These are phyloP conservation scores for Lycaena phlaeas DNA, from an alignment of 2,888 invertebrate genomes.

Conservation along the genomic window DNA sequence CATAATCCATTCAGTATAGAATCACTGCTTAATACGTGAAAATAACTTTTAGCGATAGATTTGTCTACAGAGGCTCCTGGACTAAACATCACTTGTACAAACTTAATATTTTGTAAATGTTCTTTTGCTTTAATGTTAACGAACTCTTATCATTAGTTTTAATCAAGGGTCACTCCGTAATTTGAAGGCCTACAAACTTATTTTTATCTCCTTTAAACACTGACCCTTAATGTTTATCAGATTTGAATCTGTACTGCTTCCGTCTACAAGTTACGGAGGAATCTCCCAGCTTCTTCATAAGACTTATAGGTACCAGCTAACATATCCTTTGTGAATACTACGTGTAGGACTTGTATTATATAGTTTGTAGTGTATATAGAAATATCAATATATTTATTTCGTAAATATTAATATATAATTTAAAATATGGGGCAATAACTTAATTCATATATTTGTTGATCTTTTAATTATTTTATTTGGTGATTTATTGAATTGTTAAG, in stretches of 20 bases:
- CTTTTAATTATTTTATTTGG: slow-evolving; percentile 46
- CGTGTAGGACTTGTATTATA: slow-evolving; percentile 58
- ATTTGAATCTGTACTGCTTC: slow-evolving; percentile 1
- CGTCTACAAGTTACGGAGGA: slow-evolving; percentile 3
- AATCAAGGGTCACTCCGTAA: slow-evolving; percentile 22
- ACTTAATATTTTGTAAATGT: slow-evolving; percentile 41
- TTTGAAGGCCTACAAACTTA: slow-evolving; percentile 1
- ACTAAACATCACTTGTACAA: slow-evolving; percentile 20
- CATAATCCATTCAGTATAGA: slow-evolving; percentile 93
- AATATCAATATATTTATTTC: slow-evolving; percentile 27
- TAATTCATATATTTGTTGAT: slow-evolving; percentile 47
- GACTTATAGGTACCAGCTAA: slow-evolving; percentile 59
- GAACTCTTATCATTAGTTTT: slow-evolving; percentile 43
- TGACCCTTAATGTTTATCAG: background rate
- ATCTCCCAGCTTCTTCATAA: slow-evolving; percentile 40
- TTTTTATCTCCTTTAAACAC: background rate
- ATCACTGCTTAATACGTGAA: slow-evolving; percentile 83
- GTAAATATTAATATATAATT: slow-evolving; percentile 21
- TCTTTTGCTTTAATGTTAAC: slow-evolving; percentile 43
- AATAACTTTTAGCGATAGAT: slow-evolving; percentile 38
- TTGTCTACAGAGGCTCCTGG: slow-evolving; percentile 47
- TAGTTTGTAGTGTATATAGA: slow-evolving; percentile 60
- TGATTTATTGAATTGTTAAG: slow-evolving; percentile 40
- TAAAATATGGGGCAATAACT: slow-evolving; percentile 55
- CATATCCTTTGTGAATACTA: slow-evolving; percentile 70